Percentiles rank a stretch among this genome's conserved stretches.
phyloP scores from a whole-genome alignment of 2,888 invertebrate species.

The Cosmia trapezina region DNA sequence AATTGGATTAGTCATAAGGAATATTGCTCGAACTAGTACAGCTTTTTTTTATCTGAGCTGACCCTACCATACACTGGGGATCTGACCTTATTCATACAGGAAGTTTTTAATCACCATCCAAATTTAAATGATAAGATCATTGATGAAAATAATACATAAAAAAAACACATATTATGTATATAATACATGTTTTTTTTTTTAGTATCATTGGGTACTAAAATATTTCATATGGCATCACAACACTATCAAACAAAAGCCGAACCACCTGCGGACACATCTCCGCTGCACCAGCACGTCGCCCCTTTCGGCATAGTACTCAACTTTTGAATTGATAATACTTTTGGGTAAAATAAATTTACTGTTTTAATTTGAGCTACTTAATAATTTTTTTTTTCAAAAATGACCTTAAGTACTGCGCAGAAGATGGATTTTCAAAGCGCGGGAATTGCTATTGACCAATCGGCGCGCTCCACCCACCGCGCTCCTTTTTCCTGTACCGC shows the following conservation, averaged over 20 bases:
- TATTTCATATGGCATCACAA: neutral
- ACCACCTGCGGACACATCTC: neutral
- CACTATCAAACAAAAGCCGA: neutral
- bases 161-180: too few species aligned
- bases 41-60: neutral
- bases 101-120: neutral
- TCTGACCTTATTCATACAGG: neutral
- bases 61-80: neutral
- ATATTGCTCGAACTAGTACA: neutral
- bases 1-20: neutral
- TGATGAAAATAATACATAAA: neutral
- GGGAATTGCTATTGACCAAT: too few species aligned
- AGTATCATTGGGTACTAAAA: neutral
- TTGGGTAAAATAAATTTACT: neutral
- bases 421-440: too few species aligned
- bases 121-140: neutral
- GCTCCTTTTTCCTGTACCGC: too few species aligned
- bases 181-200: neutral
- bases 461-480: too few species aligned
- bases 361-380: neutral
- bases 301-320: neutral
- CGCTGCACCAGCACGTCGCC: neutral
- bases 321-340: neutral
- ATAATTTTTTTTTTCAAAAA: neutral
- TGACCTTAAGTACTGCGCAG: too few species aligned